phyloP scores from a whole-genome alignment of 1,140 invertebrate species.

The Trinorchestia longiramus region DNA sequence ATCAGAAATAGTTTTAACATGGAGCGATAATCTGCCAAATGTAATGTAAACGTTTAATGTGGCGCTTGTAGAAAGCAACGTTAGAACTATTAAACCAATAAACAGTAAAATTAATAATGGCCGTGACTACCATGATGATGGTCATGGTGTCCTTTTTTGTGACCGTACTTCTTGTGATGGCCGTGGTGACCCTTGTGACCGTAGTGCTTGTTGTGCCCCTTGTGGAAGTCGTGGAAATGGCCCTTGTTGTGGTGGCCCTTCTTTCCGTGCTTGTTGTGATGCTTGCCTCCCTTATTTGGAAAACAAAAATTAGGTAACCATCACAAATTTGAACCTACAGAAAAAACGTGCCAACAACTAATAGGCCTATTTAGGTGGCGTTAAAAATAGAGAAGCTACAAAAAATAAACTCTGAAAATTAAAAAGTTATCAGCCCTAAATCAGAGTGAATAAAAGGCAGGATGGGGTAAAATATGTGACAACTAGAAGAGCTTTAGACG shows the following conservation, averaged over 20 bases:
- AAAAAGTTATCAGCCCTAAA: too few relatives aligned
- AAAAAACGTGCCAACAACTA: too few relatives aligned
- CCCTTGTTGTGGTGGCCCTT: conserved; percentile 61
- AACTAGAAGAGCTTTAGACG: too few relatives aligned
- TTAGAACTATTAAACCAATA: not conserved
- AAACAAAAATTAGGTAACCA: not conserved
- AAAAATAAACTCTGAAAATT: too few relatives aligned
- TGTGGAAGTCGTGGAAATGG: conserved; percentile 58
- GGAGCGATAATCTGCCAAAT: too few relatives aligned
- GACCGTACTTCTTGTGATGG: conserved; percentile 53
- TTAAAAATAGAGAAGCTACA: too few relatives aligned
- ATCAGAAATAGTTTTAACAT: too few relatives aligned
- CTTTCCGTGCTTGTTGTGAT: conserved; percentile 61
- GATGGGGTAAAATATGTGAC: too few relatives aligned
- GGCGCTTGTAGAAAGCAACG: too few relatives aligned
- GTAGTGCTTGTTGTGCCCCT: conserved; percentile 62
- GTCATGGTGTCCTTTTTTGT: conserved; percentile 53
- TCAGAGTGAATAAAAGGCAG: too few relatives aligned
- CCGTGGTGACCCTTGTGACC: conserved; percentile 62
- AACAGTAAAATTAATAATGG: conserved; percentile 49
- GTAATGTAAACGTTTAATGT: too few relatives aligned
- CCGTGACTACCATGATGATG: conserved; percentile 53
- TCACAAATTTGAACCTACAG: not conserved
- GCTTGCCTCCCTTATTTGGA: conserved; percentile 11
- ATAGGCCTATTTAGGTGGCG: too few relatives aligned